These are phyloP conservation scores for Festucalex cinctus DNA, from an alignment of 2,113 vertebrate species.

Conservation along the genomic window DNA sequence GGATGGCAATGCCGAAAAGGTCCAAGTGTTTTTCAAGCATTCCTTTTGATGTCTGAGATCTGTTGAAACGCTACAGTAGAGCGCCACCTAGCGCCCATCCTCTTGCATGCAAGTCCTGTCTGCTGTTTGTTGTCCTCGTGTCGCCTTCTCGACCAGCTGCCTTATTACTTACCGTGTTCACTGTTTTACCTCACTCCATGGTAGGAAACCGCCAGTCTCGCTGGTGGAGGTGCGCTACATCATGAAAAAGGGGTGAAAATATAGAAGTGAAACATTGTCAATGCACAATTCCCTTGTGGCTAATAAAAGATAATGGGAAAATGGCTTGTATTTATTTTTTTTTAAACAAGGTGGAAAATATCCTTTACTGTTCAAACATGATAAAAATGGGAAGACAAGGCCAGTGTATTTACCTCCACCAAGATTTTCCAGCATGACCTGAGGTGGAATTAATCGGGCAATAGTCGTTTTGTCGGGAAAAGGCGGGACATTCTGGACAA, in stretches of 20 bases:
- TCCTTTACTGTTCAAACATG: no score
- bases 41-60: no score
- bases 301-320: background rate
- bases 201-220: background rate
- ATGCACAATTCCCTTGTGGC: background rate
- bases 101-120: background rate
- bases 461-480: no score
- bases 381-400: no score
- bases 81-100: background rate
- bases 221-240: background rate
- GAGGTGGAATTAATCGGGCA: no score
- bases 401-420: no score
- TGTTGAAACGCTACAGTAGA: no score
- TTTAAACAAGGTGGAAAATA: background rate
- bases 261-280: constrained; percentile 11
- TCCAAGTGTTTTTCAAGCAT: no score
- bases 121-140: background rate
- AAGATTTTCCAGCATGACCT: no score
- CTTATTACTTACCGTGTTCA: constrained; percentile 43
- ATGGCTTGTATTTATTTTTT: background rate
- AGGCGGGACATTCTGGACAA: no score
- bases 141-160: constrained; percentile 42
- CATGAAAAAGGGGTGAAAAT: constrained; percentile 22
- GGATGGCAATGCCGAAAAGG: no score
- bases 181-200: constrained; percentile 34